phyloP scores from a whole-genome alignment of 30 jellyfish, hydroid and myxozoan genomes.

The Nemopilema nomurai region DNA sequence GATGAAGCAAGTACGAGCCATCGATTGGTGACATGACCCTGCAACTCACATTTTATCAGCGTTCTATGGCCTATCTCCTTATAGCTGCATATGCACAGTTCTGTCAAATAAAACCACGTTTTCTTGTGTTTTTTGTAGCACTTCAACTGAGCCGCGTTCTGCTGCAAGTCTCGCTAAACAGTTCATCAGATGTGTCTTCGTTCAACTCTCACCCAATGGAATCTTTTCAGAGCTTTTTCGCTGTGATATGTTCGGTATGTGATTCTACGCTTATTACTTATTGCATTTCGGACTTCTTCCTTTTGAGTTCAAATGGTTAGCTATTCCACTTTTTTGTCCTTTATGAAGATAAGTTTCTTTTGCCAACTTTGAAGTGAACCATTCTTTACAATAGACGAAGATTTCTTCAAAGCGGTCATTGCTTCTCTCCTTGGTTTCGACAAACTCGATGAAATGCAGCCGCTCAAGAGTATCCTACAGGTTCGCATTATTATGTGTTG shows the following conservation, averaged over 20 bases:
- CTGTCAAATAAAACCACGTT: not conserved
- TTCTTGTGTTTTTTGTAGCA: slow-evolving; percentile 1
- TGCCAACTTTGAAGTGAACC: not conserved
- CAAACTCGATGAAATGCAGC: slow-evolving; percentile 71
- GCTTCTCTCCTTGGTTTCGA: slow-evolving; percentile 65
- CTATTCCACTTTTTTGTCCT: no score
- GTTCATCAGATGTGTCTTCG: slow-evolving; percentile 87
- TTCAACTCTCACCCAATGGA: slow-evolving; percentile 82
- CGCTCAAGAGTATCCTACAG: slow-evolving; percentile 60
- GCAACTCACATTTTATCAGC: no score
- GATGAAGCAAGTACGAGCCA: no score
- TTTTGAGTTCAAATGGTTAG: no score
- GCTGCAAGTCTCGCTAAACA: slow-evolving; percentile 77
- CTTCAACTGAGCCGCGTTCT: slow-evolving; percentile 25
- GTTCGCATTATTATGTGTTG: slow-evolving; percentile 5
- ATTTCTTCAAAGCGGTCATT: slow-evolving; percentile 63
- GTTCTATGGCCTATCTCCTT: no score
- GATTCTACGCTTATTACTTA: not conserved
- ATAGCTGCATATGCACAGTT: no score
- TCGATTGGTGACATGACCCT: no score
- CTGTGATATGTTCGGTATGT: slow-evolving; percentile 75
- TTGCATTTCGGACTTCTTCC: not conserved
- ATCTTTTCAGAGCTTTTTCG: slow-evolving; percentile 87
- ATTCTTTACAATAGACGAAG: slow-evolving; percentile 38
- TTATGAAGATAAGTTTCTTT: no score